Evolutionary conservation across 2,113 vertebrate genomes (phyloP).

Genomic region (Haemorhous mexicanus): DNA sequence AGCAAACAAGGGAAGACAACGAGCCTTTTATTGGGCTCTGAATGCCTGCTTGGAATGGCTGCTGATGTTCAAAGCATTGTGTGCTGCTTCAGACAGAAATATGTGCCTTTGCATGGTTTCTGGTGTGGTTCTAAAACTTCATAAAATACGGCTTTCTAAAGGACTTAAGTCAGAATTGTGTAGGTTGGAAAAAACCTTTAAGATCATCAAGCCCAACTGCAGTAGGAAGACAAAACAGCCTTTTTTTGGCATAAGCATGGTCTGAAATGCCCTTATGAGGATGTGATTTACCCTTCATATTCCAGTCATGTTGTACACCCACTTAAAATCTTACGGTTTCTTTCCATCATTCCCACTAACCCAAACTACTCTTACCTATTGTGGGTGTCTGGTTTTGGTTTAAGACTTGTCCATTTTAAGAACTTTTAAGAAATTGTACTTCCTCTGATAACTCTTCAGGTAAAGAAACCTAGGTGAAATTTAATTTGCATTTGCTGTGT

Average conservation of each 20-base stretch:
- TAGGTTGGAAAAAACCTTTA: not conserved
- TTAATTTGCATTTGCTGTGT: not conserved
- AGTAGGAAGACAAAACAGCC: not conserved
- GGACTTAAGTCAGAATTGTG: not conserved
- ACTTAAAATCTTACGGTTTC: not conserved
- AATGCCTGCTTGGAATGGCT: not conserved
- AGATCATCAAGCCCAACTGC: not conserved
- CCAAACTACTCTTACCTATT: not conserved
- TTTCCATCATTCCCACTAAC: not conserved
- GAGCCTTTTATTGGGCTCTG: constrained; percentile 3
- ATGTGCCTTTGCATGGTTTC: not conserved
- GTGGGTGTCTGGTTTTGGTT: not conserved
- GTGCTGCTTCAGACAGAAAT: not conserved
- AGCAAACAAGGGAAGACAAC: not conserved
- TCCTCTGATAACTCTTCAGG: not conserved
- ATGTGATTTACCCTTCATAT: not conserved
- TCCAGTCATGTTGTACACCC: not conserved
- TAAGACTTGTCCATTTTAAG: not conserved
- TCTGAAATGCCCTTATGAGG: not conserved
- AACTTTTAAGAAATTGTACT: not conserved
- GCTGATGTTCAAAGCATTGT: constrained; percentile 27
- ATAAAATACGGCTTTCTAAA: not conserved
- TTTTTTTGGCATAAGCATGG: not conserved
- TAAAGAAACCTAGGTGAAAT: not conserved
- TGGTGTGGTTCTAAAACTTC: not conserved